Conservation (phyloP, 1,140 invertebrate species). For the Bombus sibiricus region DNA sequence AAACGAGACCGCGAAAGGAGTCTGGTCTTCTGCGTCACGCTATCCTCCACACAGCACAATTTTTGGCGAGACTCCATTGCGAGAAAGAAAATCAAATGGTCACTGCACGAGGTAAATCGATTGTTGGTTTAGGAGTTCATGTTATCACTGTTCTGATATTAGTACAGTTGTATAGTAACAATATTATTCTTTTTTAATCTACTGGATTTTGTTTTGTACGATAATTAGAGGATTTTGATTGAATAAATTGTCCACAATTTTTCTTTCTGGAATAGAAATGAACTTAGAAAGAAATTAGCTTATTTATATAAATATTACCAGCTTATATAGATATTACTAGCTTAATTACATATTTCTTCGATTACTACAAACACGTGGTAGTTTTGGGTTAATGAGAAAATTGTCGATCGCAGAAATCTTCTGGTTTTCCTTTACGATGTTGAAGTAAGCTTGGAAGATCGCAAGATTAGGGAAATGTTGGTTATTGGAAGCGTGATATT, state of each 20-base stretch:
- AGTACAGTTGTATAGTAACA: too few relatives aligned
- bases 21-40: neutral
- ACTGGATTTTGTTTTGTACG: neutral
- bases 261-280: too few relatives aligned
- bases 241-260: neutral
- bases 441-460: too few relatives aligned
- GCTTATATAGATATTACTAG: neutral
- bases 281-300: too few relatives aligned
- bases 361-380: neutral
- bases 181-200: neutral
- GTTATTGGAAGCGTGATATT: too few relatives aligned
- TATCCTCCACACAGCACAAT: neutral
- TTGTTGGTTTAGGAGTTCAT: neutral
- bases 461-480: too few relatives aligned
- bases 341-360: neutral
- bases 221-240: neutral
- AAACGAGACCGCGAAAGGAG: slow-evolving; percentile 32
- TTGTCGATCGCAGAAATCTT: neutral
- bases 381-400: neutral
- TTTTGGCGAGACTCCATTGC: neutral
- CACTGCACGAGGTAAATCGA: neutral
- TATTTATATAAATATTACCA: neutral
- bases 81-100: neutral
- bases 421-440: neutral
- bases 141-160: neutral